A percentile compares a stretch with the other conserved stretches of the same genome.
Conservation (phyloP, 1,140 invertebrate species). For the Leptinotarsa defecta region DNA sequence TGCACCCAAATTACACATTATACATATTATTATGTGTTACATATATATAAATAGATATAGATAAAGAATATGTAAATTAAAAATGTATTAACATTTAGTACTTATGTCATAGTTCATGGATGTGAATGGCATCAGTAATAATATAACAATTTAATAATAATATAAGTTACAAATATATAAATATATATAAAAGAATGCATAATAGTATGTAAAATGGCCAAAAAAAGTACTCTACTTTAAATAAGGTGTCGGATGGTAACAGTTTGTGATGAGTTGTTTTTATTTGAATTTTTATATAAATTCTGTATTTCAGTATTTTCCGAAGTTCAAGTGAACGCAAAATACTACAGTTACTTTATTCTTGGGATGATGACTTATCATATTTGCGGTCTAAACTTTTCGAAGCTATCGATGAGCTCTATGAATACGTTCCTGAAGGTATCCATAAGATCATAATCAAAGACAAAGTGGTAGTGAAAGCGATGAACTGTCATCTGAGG, state of each 20-base stretch:
- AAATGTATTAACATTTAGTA: too few species aligned
- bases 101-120: too few species aligned
- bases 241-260: not conserved
- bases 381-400: conserved; percentile 29
- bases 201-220: too few species aligned
- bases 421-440: conserved; percentile 27
- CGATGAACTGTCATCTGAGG: conserved; percentile 71
- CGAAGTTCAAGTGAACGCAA: conserved; percentile 9
- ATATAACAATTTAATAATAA: too few species aligned
- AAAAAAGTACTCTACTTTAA: not conserved
- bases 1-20: too few species aligned
- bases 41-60: too few species aligned
- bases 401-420: conserved; percentile 33
- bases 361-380: conserved; percentile 43
- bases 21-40: too few species aligned
- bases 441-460: conserved; percentile 41
- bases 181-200: too few species aligned
- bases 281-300: not conserved
- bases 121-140: too few species aligned
- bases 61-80: too few species aligned
- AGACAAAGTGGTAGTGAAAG: conserved; percentile 59
- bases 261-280: not conserved
- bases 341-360: conserved; percentile 15
- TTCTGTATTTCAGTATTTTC: not conserved
- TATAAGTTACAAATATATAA: too few species aligned